Conservation (phyloP, 2,888 invertebrate genomes). For the Tortricodes alternella region DNA sequence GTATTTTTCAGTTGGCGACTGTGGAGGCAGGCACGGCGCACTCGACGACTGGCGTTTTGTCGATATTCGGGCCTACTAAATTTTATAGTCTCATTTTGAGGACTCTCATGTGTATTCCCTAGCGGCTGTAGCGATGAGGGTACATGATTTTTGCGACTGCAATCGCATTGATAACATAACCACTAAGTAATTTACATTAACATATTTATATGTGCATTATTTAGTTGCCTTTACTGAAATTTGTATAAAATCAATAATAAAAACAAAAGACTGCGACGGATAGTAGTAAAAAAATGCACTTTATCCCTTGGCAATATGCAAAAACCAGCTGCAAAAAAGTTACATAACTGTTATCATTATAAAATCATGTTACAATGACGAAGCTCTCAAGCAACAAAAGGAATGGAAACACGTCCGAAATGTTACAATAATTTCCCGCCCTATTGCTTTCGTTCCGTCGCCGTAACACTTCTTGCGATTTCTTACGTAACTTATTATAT, state of each 20-base stretch:
- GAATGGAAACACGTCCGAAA: conserved; percentile 9
- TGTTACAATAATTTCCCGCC: conserved; percentile 31
- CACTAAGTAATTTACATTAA: neutral
- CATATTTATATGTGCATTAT: too few species aligned
- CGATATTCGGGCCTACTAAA: conserved; percentile 54
- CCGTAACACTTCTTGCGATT: conserved; percentile 35
- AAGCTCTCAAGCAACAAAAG: neutral
- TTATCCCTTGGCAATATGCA: neutral
- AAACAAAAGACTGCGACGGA: too few species aligned
- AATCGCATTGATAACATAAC: neutral
- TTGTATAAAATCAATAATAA: neutral
- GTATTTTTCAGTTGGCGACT: conserved; percentile 62
- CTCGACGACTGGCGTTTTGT: conserved; percentile 62
- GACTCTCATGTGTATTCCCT: neutral
- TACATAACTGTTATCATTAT: neutral
- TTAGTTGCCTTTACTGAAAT: too few species aligned
- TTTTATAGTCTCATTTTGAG: conserved; percentile 27
- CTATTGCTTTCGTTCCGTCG: conserved; percentile 36
- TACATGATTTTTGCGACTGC: conserved; percentile 2
- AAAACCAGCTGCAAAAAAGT: neutral
- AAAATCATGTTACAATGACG: neutral
- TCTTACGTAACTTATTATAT: conserved; percentile 42
- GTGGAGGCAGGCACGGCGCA: conserved; percentile 51
- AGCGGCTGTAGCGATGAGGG: neutral
- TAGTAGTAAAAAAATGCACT: neutral